A percentile compares a stretch with the other conserved stretches of the same genome.
These are phyloP conservation scores for Hesperophylax magnus DNA, from an alignment of 1,140 invertebrate species.

Conservation along the genomic window DNA sequence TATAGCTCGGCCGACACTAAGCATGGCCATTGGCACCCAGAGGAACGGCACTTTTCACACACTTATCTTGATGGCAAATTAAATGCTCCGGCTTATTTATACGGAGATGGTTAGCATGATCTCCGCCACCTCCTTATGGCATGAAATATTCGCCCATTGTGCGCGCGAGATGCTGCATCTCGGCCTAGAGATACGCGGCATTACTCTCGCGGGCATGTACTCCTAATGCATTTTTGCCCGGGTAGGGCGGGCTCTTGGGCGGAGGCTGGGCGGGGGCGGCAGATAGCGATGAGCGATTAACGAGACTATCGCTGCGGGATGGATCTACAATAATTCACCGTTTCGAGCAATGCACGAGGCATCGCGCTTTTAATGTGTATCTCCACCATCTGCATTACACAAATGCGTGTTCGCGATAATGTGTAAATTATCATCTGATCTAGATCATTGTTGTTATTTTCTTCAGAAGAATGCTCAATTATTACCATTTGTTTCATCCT, in stretches of 20 bases:
- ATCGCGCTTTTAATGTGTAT: neutral
- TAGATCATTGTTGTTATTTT: too few species aligned
- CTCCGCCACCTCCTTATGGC: constrained; percentile 44
- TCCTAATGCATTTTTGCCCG: constrained; percentile 36
- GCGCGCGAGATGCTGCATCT: neutral
- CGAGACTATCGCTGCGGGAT: constrained; percentile 42
- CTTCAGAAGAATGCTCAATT: too few species aligned
- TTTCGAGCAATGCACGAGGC: constrained; percentile 1
- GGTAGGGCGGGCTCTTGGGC: neutral
- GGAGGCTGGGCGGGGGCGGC: constrained; percentile 8
- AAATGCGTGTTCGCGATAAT: constrained; percentile 11
- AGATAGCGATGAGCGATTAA: constrained; percentile 50
- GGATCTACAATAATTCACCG: constrained; percentile 21
- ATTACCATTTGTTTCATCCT: too few species aligned
- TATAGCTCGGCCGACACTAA: too few species aligned
- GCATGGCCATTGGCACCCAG: neutral
- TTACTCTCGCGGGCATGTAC: constrained; percentile 22
- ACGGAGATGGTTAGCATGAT: constrained; percentile 39
- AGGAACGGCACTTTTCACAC: constrained; percentile 43
- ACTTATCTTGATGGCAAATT: constrained; percentile 52
- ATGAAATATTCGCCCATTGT: constrained; percentile 52
- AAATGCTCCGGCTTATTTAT: constrained; percentile 47
- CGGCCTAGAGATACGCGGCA: constrained; percentile 25
- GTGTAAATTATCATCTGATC: neutral
- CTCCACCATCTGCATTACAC: neutral